A percentile compares a stretch with the other conserved stretches of the same genome.
Conservation (phyloP, 2,888 invertebrate species). For the Eubasilissa splendida region DNA sequence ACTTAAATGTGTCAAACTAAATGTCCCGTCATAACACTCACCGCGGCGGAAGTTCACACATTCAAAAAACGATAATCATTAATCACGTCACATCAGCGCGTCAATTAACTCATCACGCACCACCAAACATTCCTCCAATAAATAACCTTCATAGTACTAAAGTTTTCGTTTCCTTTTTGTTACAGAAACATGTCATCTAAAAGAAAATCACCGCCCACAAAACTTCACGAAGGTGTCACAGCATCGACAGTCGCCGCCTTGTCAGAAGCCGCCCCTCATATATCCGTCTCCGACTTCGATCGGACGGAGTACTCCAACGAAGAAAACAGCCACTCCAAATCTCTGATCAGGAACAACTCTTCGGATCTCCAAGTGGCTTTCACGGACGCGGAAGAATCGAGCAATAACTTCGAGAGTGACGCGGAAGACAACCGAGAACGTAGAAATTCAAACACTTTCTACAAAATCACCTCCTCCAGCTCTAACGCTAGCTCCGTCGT, state of each 20-base stretch:
- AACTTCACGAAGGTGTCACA: conserved; percentile 84
- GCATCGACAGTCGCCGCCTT: conserved; percentile 66
- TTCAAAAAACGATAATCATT: conserved; percentile 32
- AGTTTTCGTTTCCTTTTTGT: conserved; percentile 64
- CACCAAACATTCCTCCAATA: conserved; percentile 34
- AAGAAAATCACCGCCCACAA: conserved; percentile 96
- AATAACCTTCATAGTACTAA: conserved; percentile 17
- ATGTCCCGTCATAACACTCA: conserved; percentile 39
- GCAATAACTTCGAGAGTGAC: conserved; percentile 61
- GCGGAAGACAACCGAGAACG: conserved; percentile 64
- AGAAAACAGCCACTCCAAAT: conserved; percentile 58
- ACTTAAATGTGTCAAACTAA: conserved; percentile 34
- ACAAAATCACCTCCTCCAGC: conserved; percentile 70
- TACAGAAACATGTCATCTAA: conserved; percentile 96
- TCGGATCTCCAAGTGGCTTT: conserved; percentile 42
- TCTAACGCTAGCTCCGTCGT: conserved; percentile 66
- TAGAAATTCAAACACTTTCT: conserved; percentile 64
- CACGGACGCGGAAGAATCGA: conserved; percentile 57
- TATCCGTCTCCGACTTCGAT: conserved; percentile 63
- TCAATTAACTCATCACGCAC: conserved; percentile 45
- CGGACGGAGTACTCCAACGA: conserved; percentile 45
- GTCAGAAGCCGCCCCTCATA: conserved; percentile 72
- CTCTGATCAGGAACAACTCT: conserved; percentile 25
- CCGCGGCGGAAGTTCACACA: conserved; percentile 30
- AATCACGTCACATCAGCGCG: conserved; percentile 38